Evolutionary conservation across 1,140 invertebrate species (phyloP).

Genomic region (Euschistus heros): DNA sequence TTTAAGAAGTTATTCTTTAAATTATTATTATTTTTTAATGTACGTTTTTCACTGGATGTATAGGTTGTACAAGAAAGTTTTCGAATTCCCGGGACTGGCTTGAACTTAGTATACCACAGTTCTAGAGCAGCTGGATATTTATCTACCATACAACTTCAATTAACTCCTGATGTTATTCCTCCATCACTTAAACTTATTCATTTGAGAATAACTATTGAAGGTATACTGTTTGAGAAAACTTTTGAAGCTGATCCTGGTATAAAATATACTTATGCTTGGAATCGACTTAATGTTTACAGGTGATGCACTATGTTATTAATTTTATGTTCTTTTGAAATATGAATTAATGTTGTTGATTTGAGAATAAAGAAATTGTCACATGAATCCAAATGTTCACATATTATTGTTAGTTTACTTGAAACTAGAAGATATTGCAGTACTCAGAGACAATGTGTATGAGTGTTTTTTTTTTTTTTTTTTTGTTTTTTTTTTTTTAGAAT

Average conservation of each 20-base stretch:
- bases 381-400: too few species aligned
- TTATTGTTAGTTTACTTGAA: too few species aligned
- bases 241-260: constrained; percentile 94
- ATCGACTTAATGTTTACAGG: constrained; percentile 84
- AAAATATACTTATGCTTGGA: constrained; percentile 94
- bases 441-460: too few species aligned
- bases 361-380: too few species aligned
- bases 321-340: too few species aligned
- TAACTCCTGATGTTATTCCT: constrained; percentile 78
- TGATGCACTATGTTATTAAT: constrained; percentile 21
- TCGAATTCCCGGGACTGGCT: constrained; percentile 80
- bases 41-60: constrained; percentile 19
- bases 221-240: constrained; percentile 80
- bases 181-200: constrained; percentile 73
- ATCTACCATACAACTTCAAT: constrained; percentile 86
- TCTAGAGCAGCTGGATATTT: constrained; percentile 83
- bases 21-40: background rate
- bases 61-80: constrained; percentile 88
- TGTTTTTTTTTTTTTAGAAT: too few species aligned
- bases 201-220: constrained; percentile 84
- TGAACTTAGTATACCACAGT: constrained; percentile 91
- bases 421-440: too few species aligned
- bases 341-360: too few species aligned
- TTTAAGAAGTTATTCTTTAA: too few species aligned
- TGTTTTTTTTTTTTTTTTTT: too few species aligned